These are phyloP conservation scores for Pantala flavescens DNA, from an alignment of 1,140 invertebrate genomes.

Conservation along the genomic window DNA sequence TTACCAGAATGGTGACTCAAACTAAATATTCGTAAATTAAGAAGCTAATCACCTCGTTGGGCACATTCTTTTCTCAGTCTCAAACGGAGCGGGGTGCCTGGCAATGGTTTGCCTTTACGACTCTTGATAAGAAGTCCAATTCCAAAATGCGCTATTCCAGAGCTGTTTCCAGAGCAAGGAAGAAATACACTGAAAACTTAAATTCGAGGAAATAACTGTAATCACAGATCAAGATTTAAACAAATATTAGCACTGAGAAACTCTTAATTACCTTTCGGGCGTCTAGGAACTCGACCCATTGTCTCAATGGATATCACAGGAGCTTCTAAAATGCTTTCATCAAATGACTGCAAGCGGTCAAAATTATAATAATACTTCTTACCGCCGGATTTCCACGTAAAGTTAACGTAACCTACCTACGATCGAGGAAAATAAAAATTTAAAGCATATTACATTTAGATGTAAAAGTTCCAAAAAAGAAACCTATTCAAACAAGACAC, in stretches of 20 bases:
- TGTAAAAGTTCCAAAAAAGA: conserved; percentile 12
- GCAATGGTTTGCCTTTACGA: conserved; percentile 59
- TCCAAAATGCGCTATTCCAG: conserved; percentile 77
- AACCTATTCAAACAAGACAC: conserved; percentile 11
- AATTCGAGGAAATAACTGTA: conserved; percentile 26
- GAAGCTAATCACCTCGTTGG: conserved; percentile 55
- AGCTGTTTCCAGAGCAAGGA: conserved; percentile 79
- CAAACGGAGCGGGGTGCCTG: conserved; percentile 80
- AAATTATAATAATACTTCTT: conserved; percentile 84
- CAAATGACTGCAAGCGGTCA: conserved; percentile 68
- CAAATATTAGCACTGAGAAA: background rate
- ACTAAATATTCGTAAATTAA: no score
- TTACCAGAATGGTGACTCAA: no score
- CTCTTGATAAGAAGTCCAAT: conserved; percentile 79
- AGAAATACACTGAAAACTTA: conserved; percentile 84
- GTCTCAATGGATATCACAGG: conserved; percentile 79
- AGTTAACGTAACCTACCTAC: conserved; percentile 64
- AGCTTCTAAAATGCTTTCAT: conserved; percentile 69
- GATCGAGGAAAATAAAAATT: conserved; percentile 11
- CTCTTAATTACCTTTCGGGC: conserved; percentile 59
- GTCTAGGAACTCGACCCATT: conserved; percentile 69
- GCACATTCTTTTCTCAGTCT: conserved; percentile 89
- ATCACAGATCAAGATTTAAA: no score
- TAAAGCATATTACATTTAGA: background rate
- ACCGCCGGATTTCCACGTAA: conserved; percentile 78